phyloP scores from a whole-genome alignment of 2,113 vertebrate species.

The Alaudala cheleensis region DNA sequence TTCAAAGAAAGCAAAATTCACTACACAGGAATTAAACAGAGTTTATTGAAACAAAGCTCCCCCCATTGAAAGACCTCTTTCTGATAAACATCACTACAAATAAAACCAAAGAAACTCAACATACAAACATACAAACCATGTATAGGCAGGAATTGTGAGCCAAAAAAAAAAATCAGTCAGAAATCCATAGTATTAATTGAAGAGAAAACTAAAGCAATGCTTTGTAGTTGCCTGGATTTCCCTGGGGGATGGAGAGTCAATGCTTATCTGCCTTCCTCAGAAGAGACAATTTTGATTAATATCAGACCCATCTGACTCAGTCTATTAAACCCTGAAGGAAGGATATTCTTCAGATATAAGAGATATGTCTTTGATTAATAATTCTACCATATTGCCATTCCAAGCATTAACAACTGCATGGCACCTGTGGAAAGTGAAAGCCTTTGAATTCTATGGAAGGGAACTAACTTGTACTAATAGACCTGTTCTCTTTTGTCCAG shows the following conservation, averaged over 20 bases:
- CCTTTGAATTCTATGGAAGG: conserved; percentile 62
- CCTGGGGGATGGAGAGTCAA: conserved; percentile 76
- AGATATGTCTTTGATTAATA: conserved; percentile 84
- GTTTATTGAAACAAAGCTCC: conserved; percentile 76
- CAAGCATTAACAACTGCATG: conserved; percentile 68
- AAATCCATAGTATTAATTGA: conserved; percentile 69
- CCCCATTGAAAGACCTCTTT: conserved; percentile 41
- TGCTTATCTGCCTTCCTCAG: conserved; percentile 81
- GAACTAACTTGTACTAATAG: conserved; percentile 16
- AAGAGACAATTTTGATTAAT: conserved; percentile 84
- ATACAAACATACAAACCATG: conserved; percentile 39
- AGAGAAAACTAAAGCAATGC: conserved; percentile 74
- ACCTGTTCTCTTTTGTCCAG: neutral
- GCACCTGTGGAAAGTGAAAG: conserved; percentile 59
- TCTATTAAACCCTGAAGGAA: conserved; percentile 83
- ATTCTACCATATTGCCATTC: conserved; percentile 80
- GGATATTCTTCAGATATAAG: conserved; percentile 80
- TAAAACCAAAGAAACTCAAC: conserved; percentile 48
- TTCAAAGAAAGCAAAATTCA: conserved; percentile 75
- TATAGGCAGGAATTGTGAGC: conserved; percentile 31
- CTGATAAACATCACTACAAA: conserved; percentile 44
- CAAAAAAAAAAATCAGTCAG: neutral
- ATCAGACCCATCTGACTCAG: conserved; percentile 82
- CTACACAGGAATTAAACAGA: conserved; percentile 60
- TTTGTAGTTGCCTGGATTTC: conserved; percentile 79